phyloP scores from a whole-genome alignment of 2,113 vertebrate genomes.

The Strix aluco region DNA sequence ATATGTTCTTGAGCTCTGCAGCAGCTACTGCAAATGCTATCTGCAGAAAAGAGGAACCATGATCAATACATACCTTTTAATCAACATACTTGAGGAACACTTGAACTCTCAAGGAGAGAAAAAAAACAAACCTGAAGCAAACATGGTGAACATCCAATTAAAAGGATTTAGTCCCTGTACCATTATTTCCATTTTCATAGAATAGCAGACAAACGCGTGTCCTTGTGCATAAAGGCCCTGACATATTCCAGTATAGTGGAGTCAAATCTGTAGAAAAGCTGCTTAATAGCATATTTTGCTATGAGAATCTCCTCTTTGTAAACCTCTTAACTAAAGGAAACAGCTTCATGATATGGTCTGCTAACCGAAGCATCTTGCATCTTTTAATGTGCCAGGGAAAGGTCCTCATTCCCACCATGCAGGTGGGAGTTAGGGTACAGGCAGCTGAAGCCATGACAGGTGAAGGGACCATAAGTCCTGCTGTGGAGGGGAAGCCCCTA shows the following conservation, averaged over 20 bases:
- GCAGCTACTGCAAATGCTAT: constrained; percentile 25
- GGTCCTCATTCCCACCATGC: not conserved
- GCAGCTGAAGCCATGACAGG: not conserved
- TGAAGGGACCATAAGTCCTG: not conserved
- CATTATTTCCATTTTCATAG: not conserved
- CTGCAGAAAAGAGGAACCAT: not conserved
- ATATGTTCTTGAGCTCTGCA: constrained; percentile 6
- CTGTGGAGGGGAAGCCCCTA: not conserved
- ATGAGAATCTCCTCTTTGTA: not conserved
- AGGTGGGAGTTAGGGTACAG: not conserved
- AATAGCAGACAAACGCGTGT: not conserved
- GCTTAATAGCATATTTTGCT: not conserved
- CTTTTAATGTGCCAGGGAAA: not conserved
- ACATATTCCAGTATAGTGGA: not conserved
- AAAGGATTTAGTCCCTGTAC: not conserved
- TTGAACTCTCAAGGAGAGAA: not conserved
- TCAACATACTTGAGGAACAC: not conserved
- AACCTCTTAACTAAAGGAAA: not conserved
- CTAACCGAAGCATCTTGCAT: not conserved
- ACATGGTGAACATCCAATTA: not conserved
- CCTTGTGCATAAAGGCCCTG: not conserved
- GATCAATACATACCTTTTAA: constrained; percentile 61
- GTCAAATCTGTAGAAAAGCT: not conserved
- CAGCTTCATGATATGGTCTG: not conserved
- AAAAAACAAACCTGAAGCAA: not conserved